Evolutionary conservation across 2,113 vertebrate species (phyloP).

Genomic region (Cromileptes altivelis): DNA sequence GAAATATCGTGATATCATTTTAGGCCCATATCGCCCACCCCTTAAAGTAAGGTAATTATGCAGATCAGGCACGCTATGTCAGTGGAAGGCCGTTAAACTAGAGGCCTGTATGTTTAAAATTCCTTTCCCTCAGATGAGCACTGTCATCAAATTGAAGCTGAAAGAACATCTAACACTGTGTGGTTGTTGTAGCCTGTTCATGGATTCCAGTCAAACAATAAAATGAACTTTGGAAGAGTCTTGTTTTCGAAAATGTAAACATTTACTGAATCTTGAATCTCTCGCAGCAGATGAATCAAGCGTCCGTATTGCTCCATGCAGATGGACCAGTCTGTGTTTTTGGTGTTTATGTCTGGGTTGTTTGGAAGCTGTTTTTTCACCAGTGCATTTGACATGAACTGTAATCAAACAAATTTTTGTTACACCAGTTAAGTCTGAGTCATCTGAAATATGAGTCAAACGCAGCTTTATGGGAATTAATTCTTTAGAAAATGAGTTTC

Average conservation of each 20-base stretch:
- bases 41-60: not conserved
- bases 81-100: not conserved
- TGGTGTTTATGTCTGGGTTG: not conserved
- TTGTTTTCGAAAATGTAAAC: not conserved
- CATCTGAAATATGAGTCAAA: conserved; percentile 3
- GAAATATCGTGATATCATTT: too few species aligned
- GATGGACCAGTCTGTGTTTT: not conserved
- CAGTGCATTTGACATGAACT: not conserved
- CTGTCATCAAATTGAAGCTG: not conserved
- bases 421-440: not conserved
- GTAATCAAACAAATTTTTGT: not conserved
- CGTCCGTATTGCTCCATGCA: not conserved
- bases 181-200: not conserved
- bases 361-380: not conserved
- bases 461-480: too few species aligned
- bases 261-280: not conserved
- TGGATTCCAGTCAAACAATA: not conserved
- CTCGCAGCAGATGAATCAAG: too few species aligned
- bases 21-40: not conserved
- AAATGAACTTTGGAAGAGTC: not conserved
- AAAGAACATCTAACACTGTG: not conserved
- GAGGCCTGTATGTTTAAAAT: not conserved
- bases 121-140: not conserved
- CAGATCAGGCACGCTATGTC: not conserved
- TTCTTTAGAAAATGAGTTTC: not conserved